These are phyloP conservation scores for Cheilosia pagana DNA, from an alignment of 2,888 invertebrate genomes.

Conservation along the genomic window DNA sequence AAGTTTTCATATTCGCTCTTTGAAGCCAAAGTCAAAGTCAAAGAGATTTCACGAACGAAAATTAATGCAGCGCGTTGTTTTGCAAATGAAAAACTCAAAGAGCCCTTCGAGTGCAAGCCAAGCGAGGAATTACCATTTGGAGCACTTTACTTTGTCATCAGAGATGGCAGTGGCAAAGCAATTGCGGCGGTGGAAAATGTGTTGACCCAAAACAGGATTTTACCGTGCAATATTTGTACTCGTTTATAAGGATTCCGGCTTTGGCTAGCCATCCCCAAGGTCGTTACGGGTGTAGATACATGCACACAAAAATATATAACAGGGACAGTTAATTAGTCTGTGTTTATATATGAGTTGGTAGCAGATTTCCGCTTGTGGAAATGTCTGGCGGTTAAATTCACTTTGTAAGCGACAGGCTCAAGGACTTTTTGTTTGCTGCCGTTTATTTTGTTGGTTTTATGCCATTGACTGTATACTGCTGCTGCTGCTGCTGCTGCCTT, in stretches of 20 bases:
- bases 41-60: neutral
- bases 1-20: slow-evolving; percentile 15
- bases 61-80: slow-evolving; percentile 34
- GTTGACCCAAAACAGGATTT: slow-evolving; percentile 39
- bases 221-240: slow-evolving; percentile 22
- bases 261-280: slow-evolving; percentile 31
- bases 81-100: slow-evolving; percentile 37
- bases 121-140: slow-evolving; percentile 56
- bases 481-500: neutral
- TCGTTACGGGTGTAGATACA: neutral
- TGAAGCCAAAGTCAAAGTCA: slow-evolving; percentile 27
- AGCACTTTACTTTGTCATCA: slow-evolving; percentile 39
- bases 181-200: slow-evolving; percentile 29
- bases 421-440: slow-evolving; percentile 37
- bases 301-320: neutral
- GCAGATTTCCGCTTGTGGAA: slow-evolving; percentile 11
- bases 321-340: slow-evolving; percentile 48
- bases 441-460: slow-evolving; percentile 22
- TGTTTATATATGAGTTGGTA: neutral
- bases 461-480: slow-evolving; percentile 5
- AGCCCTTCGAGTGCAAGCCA: slow-evolving; percentile 45
- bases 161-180: slow-evolving; percentile 6
- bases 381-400: slow-evolving; percentile 29
- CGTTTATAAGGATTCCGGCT: slow-evolving; percentile 16
- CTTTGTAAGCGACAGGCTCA: slow-evolving; percentile 27